Percentiles rank a stretch among this genome's conserved stretches.
Conservation (phyloP, 2,797 vertebrate species). For the Toxotes lorentzi region DNA sequence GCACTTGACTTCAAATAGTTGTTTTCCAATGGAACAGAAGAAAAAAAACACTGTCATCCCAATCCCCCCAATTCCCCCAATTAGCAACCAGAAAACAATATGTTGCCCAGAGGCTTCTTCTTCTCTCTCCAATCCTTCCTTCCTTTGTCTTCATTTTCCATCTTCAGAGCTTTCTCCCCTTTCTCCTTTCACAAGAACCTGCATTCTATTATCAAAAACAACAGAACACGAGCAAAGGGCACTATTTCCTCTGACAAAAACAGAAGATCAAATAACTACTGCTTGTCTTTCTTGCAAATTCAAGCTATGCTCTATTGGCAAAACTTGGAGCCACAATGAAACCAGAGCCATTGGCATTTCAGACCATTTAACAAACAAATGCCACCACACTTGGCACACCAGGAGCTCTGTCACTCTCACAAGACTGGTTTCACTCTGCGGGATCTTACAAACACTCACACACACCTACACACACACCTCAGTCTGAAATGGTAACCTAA, state of each 20-base stretch:
- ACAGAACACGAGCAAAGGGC: slow-evolving; percentile 35
- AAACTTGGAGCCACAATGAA: slow-evolving; percentile 46
- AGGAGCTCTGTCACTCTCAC: slow-evolving; percentile 49
- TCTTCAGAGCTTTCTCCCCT: slow-evolving; percentile 25
- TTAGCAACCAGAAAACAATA: slow-evolving; percentile 56
- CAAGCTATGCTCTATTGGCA: slow-evolving; percentile 41
- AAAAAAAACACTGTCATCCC: slow-evolving; percentile 26
- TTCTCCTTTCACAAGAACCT: slow-evolving; percentile 47
- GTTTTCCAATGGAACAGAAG: slow-evolving; percentile 14
- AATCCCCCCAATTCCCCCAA: slow-evolving; percentile 35
- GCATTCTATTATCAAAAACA: slow-evolving; percentile 55
- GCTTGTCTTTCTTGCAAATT: slow-evolving; percentile 52
- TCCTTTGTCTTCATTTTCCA: slow-evolving; percentile 37
- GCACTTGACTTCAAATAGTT: slow-evolving; percentile 22
- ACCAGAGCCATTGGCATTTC: slow-evolving; percentile 67
- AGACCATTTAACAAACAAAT: slow-evolving; percentile 75
- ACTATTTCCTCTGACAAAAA: slow-evolving; percentile 47
- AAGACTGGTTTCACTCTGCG: slow-evolving; percentile 29
- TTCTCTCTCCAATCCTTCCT: neutral
- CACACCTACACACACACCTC: slow-evolving; percentile 45
- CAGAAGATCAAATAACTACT: slow-evolving; percentile 55
- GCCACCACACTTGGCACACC: slow-evolving; percentile 64
- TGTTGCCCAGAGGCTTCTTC: slow-evolving; percentile 10
- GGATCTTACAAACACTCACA: slow-evolving; percentile 15
- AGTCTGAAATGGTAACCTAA: slow-evolving; percentile 64